A percentile compares a stretch with the other conserved stretches of the same genome.
Conservation (phyloP, 2,888 invertebrate genomes). For the Synanthedon andrenaeformis region DNA sequence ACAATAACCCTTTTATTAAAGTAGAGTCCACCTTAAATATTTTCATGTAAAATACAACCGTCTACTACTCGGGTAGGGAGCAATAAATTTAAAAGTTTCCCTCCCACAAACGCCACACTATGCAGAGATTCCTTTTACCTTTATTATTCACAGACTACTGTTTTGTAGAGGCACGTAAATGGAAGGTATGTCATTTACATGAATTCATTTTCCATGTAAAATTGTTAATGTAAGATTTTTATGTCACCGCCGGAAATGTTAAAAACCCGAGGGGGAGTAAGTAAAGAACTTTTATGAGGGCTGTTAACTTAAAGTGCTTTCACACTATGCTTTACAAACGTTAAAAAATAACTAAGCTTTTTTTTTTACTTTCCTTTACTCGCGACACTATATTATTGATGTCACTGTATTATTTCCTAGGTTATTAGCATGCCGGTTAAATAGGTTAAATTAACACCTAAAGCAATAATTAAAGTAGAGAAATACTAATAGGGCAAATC, state of each 20-base stretch:
- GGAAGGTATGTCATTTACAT: slow-evolving; percentile 8
- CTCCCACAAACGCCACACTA: background rate
- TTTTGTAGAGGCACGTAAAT: slow-evolving; percentile 5
- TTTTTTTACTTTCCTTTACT: too few relatives aligned
- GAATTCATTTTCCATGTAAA: slow-evolving; percentile 9
- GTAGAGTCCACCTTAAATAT: background rate
- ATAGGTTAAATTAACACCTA: background rate
- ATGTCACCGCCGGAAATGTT: background rate
- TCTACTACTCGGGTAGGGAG: background rate
- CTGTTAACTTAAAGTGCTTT: background rate
- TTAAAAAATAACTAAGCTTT: too few relatives aligned
- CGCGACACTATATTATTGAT: too few relatives aligned
- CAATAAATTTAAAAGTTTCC: background rate
- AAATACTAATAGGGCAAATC: too few relatives aligned
- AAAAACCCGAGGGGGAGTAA: background rate
- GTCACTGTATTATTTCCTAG: too few relatives aligned
- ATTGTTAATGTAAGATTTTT: slow-evolving; percentile 1
- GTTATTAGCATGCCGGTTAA: background rate
- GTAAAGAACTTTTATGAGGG: background rate
- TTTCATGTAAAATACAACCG: background rate
- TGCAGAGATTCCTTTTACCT: slow-evolving; percentile 2
- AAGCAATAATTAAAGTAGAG: background rate
- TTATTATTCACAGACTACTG: slow-evolving; percentile 2
- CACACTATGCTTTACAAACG: too few relatives aligned
- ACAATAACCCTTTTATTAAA: background rate